Conservation (phyloP, 2,797 vertebrate species). For the Acipenser transmontanus region DNA sequence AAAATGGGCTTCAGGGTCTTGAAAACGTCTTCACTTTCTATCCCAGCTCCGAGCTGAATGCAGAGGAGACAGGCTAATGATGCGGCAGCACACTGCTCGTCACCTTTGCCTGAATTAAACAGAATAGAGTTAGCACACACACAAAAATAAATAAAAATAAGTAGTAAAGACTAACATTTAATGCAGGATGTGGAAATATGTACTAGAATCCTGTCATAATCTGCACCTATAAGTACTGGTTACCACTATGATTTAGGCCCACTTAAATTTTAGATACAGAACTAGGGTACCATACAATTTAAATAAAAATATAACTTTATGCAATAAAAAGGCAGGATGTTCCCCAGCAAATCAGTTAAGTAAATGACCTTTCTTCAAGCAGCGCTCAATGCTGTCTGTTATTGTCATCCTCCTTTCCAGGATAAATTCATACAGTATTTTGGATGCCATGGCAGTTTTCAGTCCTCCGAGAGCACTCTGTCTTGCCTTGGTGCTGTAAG, state of each 20-base stretch:
- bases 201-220: not conserved
- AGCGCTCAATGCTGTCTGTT: conserved; percentile 92
- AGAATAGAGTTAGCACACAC: conserved; percentile 10
- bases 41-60: conserved; percentile 87
- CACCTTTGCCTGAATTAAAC: conserved; percentile 74
- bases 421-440: conserved; percentile 89
- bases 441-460: conserved; percentile 83
- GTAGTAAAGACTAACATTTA: too few species aligned
- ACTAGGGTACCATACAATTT: too few species aligned
- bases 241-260: too few species aligned
- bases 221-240: too few species aligned
- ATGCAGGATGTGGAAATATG: too few species aligned
- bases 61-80: conserved; percentile 86
- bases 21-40: conserved; percentile 94
- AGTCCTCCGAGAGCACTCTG: conserved; percentile 87
- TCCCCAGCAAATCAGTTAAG: not conserved
- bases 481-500: conserved; percentile 83
- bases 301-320: too few species aligned
- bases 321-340: too few species aligned
- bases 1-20: conserved; percentile 85
- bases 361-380: conserved; percentile 89
- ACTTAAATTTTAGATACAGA: too few species aligned
- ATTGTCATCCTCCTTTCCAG: conserved; percentile 91
- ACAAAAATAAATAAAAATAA: not conserved
- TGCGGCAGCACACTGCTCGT: conserved; percentile 84